Evolutionary conservation across 2,888 invertebrate genomes (phyloP).

Genomic region (Hymenopus coronatus): DNA sequence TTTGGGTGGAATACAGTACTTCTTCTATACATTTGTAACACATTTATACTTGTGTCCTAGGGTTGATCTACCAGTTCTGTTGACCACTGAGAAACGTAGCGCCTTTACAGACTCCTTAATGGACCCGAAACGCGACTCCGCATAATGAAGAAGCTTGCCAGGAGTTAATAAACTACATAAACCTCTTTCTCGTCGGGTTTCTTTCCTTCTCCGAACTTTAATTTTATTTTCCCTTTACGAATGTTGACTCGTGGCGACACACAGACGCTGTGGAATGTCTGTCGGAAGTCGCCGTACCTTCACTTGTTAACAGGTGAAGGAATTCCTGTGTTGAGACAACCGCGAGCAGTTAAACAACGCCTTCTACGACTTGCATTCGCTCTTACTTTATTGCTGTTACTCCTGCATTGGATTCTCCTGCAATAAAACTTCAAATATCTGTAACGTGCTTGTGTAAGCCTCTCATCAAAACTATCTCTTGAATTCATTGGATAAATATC

Average conservation of each 20-base stretch:
- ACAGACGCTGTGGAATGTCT: slow-evolving; percentile 2
- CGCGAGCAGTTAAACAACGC: neutral
- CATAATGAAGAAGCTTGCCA: neutral
- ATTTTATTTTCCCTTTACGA: slow-evolving; percentile 8
- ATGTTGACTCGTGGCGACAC: slow-evolving; percentile 15
- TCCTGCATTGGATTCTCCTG: too few relatives aligned
- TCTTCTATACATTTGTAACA: too few relatives aligned
- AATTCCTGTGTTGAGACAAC: neutral
- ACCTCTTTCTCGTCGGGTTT: slow-evolving; percentile 4
- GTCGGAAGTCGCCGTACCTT: neutral
- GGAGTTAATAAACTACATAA: neutral
- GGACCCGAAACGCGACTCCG: neutral
- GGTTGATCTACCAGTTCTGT: neutral
- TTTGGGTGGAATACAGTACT: too few relatives aligned
- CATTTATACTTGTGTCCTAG: too few relatives aligned
- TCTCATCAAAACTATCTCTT: too few relatives aligned
- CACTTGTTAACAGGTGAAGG: neutral
- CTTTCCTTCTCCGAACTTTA: slow-evolving; percentile 6
- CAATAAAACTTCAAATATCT: too few relatives aligned
- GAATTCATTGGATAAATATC: too few relatives aligned
- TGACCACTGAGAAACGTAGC: neutral
- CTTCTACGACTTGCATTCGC: neutral
- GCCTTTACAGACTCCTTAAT: neutral
- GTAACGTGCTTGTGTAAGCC: too few relatives aligned
- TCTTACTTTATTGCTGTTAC: neutral